Conservation (phyloP, 2,113 vertebrate genomes). For the Drymodes brunneopygia region DNA sequence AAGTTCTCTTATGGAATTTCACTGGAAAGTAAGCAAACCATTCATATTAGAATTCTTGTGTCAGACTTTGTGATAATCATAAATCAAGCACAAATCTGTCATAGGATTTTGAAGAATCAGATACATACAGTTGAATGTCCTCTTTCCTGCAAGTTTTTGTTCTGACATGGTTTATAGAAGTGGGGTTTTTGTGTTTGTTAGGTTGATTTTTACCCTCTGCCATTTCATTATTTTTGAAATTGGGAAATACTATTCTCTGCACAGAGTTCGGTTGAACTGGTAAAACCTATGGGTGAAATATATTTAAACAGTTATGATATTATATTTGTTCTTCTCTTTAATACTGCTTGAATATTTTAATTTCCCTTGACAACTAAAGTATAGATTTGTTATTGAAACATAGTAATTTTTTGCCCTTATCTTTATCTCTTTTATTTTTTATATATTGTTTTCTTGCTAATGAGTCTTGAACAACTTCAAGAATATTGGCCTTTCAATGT, state of each 20-base stretch:
- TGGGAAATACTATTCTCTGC: not conserved
- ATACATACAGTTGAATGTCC: accelerated
- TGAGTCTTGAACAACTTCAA: not conserved
- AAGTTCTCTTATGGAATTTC: not conserved
- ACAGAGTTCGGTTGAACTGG: not conserved
- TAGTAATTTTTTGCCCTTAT: not conserved
- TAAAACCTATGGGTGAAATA: not conserved
- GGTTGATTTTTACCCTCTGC: not conserved
- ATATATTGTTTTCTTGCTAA: not conserved
- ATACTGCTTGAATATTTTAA: not conserved
- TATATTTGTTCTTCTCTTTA: not conserved
- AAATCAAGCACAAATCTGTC: not conserved
- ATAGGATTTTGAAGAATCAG: not conserved
- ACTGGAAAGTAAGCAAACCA: not conserved
- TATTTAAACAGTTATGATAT: not conserved
- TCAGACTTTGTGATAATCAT: not conserved
- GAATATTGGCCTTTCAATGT: not conserved
- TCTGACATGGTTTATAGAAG: not conserved
- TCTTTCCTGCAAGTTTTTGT: not conserved
- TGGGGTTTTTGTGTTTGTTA: accelerated
- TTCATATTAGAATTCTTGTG: not conserved
- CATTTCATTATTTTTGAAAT: not conserved
- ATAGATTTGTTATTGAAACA: not conserved
- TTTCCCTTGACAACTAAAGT: not conserved
- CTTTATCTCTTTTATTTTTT: not conserved